Percentiles rank a stretch among this genome's conserved stretches.
These are phyloP conservation scores for Diorhabda carinulata DNA, from an alignment of 1,140 invertebrate genomes.

Conservation along the genomic window DNA sequence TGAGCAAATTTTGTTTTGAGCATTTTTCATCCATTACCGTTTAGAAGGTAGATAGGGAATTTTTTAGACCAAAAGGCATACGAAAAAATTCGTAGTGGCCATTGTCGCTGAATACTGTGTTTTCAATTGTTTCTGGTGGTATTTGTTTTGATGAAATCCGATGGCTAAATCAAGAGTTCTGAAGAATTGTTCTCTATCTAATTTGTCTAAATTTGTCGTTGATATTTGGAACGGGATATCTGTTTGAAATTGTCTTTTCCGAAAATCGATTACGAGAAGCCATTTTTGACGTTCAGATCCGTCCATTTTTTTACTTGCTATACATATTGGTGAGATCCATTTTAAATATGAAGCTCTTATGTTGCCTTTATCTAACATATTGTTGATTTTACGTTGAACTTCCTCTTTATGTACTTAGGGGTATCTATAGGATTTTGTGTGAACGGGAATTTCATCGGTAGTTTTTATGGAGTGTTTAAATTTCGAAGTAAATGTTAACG, in stretches of 20 bases:
- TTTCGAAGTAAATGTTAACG: slow-evolving; percentile 28
- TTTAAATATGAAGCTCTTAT: background rate
- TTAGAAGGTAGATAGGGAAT: too few relatives aligned
- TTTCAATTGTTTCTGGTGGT: too few relatives aligned
- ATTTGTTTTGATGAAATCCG: too few relatives aligned
- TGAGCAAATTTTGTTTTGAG: too few relatives aligned
- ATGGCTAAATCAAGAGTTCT: too few relatives aligned
- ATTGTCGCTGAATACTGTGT: too few relatives aligned
- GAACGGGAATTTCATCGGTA: slow-evolving; percentile 28
- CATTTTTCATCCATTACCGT: too few relatives aligned
- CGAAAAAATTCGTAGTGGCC: too few relatives aligned
- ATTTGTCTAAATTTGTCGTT: background rate
- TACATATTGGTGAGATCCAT: slow-evolving; percentile 12
- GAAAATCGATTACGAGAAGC: slow-evolving; percentile 44
- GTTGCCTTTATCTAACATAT: slow-evolving; percentile 5
- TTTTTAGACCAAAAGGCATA: too few relatives aligned
- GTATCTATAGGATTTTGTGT: slow-evolving; percentile 22
- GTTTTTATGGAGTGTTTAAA: slow-evolving; percentile 33
- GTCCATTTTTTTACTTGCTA: slow-evolving; percentile 33
- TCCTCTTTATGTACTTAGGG: slow-evolving; percentile 12
- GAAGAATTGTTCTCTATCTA: too few relatives aligned
- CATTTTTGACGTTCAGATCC: slow-evolving; percentile 33
- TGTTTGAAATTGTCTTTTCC: slow-evolving; percentile 39
- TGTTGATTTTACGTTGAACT: slow-evolving; percentile 16
- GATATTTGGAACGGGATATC: slow-evolving; percentile 51